These are phyloP conservation scores for Lithobius niger DNA, from an alignment of 1,140 invertebrate species.

Conservation along the genomic window DNA sequence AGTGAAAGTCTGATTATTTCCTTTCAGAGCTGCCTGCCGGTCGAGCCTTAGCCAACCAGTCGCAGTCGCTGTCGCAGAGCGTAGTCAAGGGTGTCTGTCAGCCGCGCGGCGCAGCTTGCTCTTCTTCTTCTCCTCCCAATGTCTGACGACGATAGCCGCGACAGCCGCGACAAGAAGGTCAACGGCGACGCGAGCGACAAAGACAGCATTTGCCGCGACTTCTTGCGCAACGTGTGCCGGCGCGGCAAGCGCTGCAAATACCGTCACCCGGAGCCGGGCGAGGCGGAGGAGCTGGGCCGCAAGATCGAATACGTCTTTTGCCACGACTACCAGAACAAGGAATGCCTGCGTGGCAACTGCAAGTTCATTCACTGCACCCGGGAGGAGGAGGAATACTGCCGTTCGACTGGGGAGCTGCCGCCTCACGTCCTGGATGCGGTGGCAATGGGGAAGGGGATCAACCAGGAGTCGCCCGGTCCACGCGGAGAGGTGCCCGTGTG, in stretches of 20 bases:
- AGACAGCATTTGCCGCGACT: slow-evolving; percentile 38
- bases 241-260: slow-evolving; percentile 64
- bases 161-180: slow-evolving; percentile 10
- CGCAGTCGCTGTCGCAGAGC: background rate
- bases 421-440: slow-evolving; percentile 35
- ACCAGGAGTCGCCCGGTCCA: slow-evolving; percentile 6
- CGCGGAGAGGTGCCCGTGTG: slow-evolving; percentile 45
- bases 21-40: slow-evolving; percentile 1
- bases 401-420: slow-evolving; percentile 49
- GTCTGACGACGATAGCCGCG: slow-evolving; percentile 8
- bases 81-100: background rate
- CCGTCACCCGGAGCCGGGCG: slow-evolving; percentile 38
- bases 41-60: background rate
- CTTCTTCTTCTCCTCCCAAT: too few species aligned
- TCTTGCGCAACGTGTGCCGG: slow-evolving; percentile 50
- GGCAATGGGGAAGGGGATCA: slow-evolving; percentile 19
- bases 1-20: slow-evolving; percentile 1
- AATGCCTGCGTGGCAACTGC: slow-evolving; percentile 46
- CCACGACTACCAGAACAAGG: slow-evolving; percentile 67
- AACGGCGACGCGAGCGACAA: slow-evolving; percentile 10
- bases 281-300: slow-evolving; percentile 11
- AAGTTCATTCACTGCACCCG: slow-evolving; percentile 63
- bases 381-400: slow-evolving; percentile 61
- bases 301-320: slow-evolving; percentile 47
- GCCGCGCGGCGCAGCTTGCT: slow-evolving; percentile 1